These are phyloP conservation scores for Ormyrus nitidulus DNA, from an alignment of 2,888 invertebrate species.

Conservation along the genomic window DNA sequence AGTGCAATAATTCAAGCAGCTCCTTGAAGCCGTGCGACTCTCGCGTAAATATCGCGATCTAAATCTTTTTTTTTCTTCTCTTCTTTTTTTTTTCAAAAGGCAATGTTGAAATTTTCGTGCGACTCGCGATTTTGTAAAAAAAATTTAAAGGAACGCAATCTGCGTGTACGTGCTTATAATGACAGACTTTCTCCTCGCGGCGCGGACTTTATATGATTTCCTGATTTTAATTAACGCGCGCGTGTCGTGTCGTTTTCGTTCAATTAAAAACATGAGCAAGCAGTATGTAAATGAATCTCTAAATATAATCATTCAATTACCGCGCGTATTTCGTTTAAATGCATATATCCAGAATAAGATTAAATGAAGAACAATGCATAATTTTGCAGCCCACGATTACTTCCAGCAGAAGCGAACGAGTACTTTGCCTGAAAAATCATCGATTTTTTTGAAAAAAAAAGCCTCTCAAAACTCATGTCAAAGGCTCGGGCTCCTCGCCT, in stretches of 20 bases:
- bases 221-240: slow-evolving; percentile 28
- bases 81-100: too few species aligned
- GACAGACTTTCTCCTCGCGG: slow-evolving; percentile 41
- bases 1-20: neutral
- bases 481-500: slow-evolving; percentile 18
- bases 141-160: slow-evolving; percentile 23
- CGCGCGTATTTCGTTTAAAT: slow-evolving; percentile 21
- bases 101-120: slow-evolving; percentile 41
- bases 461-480: too few species aligned
- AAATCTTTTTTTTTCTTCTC: too few species aligned
- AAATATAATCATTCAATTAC: slow-evolving; percentile 27
- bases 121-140: slow-evolving; percentile 35
- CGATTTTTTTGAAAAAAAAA: too few species aligned
- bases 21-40: too few species aligned
- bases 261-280: slow-evolving; percentile 24
- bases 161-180: slow-evolving; percentile 17
- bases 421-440: too few species aligned
- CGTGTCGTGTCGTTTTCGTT: slow-evolving; percentile 18
- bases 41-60: too few species aligned
- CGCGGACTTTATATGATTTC: slow-evolving; percentile 34
- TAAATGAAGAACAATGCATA: neutral
- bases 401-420: too few species aligned
- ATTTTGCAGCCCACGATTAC: too few species aligned
- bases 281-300: slow-evolving; percentile 37
- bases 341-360: slow-evolving; percentile 18